A percentile compares a stretch with the other conserved stretches of the same genome.
phyloP scores from a whole-genome alignment of 2,797 vertebrate species.

The Pangasius krempfi region DNA sequence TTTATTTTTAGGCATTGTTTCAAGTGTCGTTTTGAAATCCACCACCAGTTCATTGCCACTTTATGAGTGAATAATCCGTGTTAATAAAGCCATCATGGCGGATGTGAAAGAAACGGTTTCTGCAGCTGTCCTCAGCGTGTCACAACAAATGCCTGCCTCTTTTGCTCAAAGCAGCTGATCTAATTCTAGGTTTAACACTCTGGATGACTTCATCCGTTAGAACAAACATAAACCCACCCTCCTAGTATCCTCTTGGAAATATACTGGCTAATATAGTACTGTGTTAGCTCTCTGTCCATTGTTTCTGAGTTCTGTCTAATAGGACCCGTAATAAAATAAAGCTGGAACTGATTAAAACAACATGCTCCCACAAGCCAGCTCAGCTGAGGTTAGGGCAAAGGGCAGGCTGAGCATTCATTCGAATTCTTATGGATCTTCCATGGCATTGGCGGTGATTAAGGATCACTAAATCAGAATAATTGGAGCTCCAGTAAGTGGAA shows the following conservation, averaged over 20 bases:
- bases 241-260: constrained; percentile 33
- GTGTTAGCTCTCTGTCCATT: not conserved
- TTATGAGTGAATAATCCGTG: constrained; percentile 24
- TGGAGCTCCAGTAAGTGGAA: not conserved
- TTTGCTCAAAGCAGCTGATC: constrained; percentile 52
- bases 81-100: constrained; percentile 49
- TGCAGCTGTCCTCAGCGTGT: constrained; percentile 53
- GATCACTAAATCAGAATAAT: constrained; percentile 31
- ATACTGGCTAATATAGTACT: constrained; percentile 14
- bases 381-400: constrained; percentile 23
- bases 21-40: not conserved
- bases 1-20: not conserved
- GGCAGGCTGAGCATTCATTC: constrained; percentile 16
- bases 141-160: constrained; percentile 47
- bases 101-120: constrained; percentile 43
- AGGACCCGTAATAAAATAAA: constrained; percentile 14
- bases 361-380: constrained; percentile 7
- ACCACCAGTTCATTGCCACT: constrained; percentile 19
- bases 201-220: constrained; percentile 53
- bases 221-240: constrained; percentile 46
- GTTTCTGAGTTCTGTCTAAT: not conserved
- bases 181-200: constrained; percentile 57
- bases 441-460: not conserved
- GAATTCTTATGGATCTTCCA: constrained; percentile 5
- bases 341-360: constrained; percentile 12